A percentile compares a stretch with the other conserved stretches of the same genome.
Evolutionary conservation across 2,888 invertebrate genomes (phyloP).

Genomic region (Phaonia tiefii): DNA sequence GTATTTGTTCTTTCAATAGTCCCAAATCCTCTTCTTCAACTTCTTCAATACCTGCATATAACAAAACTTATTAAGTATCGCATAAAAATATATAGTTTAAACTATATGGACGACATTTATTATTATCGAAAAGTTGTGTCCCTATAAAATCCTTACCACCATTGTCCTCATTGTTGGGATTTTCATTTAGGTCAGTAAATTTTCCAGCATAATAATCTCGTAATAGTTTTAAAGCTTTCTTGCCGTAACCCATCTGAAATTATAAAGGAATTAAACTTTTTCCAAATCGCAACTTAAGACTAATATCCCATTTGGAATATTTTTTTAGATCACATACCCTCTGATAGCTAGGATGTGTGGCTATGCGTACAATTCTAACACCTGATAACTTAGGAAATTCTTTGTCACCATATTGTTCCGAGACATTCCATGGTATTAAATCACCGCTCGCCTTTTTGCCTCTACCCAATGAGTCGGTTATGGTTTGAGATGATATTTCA

Average conservation of each 20-base stretch:
- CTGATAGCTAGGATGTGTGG: constrained; percentile 99
- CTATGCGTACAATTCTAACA: constrained; percentile 96
- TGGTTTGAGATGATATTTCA: constrained; percentile 84
- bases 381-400: constrained; percentile 96
- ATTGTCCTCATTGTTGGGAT: constrained; percentile 63
- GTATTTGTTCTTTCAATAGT: constrained; percentile 86
- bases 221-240: constrained; percentile 90
- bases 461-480: constrained; percentile 89
- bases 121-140: neutral
- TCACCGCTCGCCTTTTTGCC: constrained; percentile 97
- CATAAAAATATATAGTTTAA: no score
- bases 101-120: neutral
- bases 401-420: constrained; percentile 96
- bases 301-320: no score
- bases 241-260: constrained; percentile 97
- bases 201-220: constrained; percentile 94
- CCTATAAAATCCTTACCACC: constrained; percentile 64
- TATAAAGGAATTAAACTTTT: neutral
- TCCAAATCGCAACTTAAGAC: neutral
- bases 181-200: constrained; percentile 86
- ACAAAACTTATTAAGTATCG: no score
- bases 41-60: constrained; percentile 81
- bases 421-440: constrained; percentile 98
- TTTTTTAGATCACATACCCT: constrained; percentile 83
- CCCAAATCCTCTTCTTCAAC: constrained; percentile 83